Evolutionary conservation across 2,888 invertebrate genomes (phyloP), one percentile per base, ranked within the genome.

Genomic region (Andrena dorsata): DNA sequence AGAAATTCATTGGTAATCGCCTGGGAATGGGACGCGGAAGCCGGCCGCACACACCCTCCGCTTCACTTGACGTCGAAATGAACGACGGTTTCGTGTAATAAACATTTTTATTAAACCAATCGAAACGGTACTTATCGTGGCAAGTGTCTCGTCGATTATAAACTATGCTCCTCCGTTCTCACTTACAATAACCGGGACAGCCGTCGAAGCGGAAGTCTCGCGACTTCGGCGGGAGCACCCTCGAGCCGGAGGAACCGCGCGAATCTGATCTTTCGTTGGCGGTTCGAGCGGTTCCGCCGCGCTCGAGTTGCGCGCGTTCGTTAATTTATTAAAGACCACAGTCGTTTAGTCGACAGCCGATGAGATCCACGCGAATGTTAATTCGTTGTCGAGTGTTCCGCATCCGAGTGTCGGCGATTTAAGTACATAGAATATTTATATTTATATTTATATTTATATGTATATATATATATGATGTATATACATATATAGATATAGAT

Each of bases 91-190:
- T 82, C 53, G 58, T 56, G 32, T 83, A 85, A 86, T 82, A 85
- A 86, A 85, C 82, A 73, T 80, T 86, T 41, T 86, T 86, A 86
- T 86, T 86, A 77, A 78, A 84, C 81, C 80, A 83, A 74, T 75
- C 78, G 83, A 65, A 80, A 85, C 75, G 56, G 60, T 84, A 76
- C 26, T 84, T 84, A 86, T 78, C 47, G 66, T 60, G 79, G 74
- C 32, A 74, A 65, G 64, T 82, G 63, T 74, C 61, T 75, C 82
- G 75, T 66, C 28, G 65, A 65, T 76, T 76, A 80, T 66, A 87
- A 88, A 79, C 75, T 81, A 73, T 69, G 63, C 49, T 16, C 71
- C 71, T 53, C 30, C 61, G 0, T 58, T 28, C 32, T 13, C 47
- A 64, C 60, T 47, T 58, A 28, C 58, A 63, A 58, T 63, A 69